Base-by-base conservation (phyloP, 2,888 invertebrate genomes). In the Acleris emargana region DNA sequence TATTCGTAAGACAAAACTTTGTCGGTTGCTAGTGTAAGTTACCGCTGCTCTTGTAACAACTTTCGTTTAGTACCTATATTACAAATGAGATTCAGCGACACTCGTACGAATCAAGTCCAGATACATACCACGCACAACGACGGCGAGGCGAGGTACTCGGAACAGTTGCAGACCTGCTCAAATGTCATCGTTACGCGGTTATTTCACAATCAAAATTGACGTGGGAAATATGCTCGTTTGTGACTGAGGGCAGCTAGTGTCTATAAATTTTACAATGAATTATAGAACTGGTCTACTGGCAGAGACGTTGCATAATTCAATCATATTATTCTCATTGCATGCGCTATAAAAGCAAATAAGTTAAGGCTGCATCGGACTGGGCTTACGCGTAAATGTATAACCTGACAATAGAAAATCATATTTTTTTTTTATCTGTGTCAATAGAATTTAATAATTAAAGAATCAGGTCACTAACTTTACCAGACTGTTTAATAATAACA, bases 211-310 rank as follows among this genome's bases (percentile, higher is more conserved):
- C 89, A 89, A 89, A 88, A 85, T 82, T 87, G 88, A 91, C 90
- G 84, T 92, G 91, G 89, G 91, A 91, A 91, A 89, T 89, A 88
- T 85, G 84, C 88, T 90, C 86, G 87, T 92, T 92, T 92, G 89
- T 85, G 79, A 81, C 81, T 80, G 80, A 80, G 78, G 76, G 76
- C 80, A 80, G 76, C 76, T 80, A 81, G 84, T 76, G 80, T 74
- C 87, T 78, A 90, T 90, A 89, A 88, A 91, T 89, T 88, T 79
- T 84, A 80, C 83, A 87, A 88, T 90, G 85, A 89, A 86, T 86
- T 89, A 88, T 88, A 81, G 77, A 81, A 77, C 80, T 81, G 77
- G 76, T 83, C 78, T 74, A 79, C 76, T 78, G 76, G 75, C 69
- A 79, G 72, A 75, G 76, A 80, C 73, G 78, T 84, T 85, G 85